Evolutionary conservation across 2,113 vertebrate species (phyloP), one percentile per base, ranked within the genome.

Genomic region (Arothron firmamentum): DNA sequence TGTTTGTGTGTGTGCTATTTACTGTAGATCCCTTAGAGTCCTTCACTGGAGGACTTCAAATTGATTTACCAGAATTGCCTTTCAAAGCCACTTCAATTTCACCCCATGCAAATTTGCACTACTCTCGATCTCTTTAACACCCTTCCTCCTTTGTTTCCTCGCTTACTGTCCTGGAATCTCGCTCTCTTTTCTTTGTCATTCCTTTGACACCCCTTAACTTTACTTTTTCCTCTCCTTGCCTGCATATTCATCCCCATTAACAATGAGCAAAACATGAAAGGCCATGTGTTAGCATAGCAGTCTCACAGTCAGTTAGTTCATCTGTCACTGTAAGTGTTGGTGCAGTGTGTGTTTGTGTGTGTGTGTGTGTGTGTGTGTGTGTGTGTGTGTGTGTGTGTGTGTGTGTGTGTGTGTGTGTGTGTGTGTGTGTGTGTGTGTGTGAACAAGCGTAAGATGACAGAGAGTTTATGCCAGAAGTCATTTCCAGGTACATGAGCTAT

Each of bases 31-130:
- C 62, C 17, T 16, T 58, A 38, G 1, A 77, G 75, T 78, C 67
- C 76, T 81, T 85, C 71, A 72, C 58, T 77, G 77, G 76, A 81
- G 75, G 78, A 77, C 76, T 75, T 83, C 69, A 84, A 81, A 86
- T 88, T 84, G 83, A 88, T 88, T 88, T 75, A 83, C 74, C 65
- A 80, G 74, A 83, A 83, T 78, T 83, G 80, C 77, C 76, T 87
- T 85, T 84, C 75, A 82, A 78, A 82, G 60, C 66, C 77, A 70
- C 79, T 81, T 79, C 73, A 83, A 64, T 85, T 84, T 83, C 80
- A 83, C 73, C 74, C 70, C 66, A 82, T 85, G 81, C 75, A 87
- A 80, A 87, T 83, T 62, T 79, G 70, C 62, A 82, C 68, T 53
- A 31, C 52, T 67, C 31, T 52, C 52, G 67, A 58, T 50, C 10